A percentile compares a stretch with the other conserved stretches of the same genome.
Evolutionary conservation across 1,140 invertebrate genomes (phyloP).

Genomic region (Harpegnathos saltator): DNA sequence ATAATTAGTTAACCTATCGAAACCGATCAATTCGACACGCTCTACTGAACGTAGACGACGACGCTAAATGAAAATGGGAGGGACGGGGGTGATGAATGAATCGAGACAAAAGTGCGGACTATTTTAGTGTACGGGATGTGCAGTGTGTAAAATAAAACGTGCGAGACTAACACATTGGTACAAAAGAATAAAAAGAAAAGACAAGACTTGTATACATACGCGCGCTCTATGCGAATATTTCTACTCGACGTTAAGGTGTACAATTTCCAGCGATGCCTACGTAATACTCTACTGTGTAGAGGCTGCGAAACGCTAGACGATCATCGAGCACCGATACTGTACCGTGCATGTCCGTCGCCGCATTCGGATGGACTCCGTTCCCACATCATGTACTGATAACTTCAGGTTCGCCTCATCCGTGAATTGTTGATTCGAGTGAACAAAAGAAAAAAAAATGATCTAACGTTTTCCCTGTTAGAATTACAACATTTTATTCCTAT

Average conservation of each 20-base stretch:
- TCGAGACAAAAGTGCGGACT: constrained; percentile 48
- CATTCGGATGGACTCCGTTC: constrained; percentile 71
- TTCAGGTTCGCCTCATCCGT: constrained; percentile 69
- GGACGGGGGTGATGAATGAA: background rate
- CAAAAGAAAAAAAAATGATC: constrained; percentile 50
- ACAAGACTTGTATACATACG: constrained; percentile 77
- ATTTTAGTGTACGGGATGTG: constrained; percentile 62
- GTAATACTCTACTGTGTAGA: constrained; percentile 79
- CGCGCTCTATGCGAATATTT: constrained; percentile 72
- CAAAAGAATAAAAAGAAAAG: constrained; percentile 52
- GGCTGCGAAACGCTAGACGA: constrained; percentile 68
- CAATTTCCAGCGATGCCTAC: constrained; percentile 76
- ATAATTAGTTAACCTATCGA: constrained; percentile 70
- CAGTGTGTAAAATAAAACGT: constrained; percentile 77
- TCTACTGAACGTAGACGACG: constrained; percentile 48
- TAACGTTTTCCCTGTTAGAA: constrained; percentile 58
- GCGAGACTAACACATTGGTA: constrained; percentile 74
- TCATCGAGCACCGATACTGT: constrained; percentile 70
- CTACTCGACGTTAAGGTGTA: constrained; percentile 74
- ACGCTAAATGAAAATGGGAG: constrained; percentile 39
- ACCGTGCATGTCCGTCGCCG: constrained; percentile 71
- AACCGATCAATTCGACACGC: constrained; percentile 61
- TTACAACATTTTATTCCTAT: constrained; percentile 63
- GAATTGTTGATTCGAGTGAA: constrained; percentile 67
- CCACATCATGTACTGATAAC: constrained; percentile 66